Evolutionary conservation across 2,888 invertebrate species (phyloP).

Genomic region (Drosophila pegasa): DNA sequence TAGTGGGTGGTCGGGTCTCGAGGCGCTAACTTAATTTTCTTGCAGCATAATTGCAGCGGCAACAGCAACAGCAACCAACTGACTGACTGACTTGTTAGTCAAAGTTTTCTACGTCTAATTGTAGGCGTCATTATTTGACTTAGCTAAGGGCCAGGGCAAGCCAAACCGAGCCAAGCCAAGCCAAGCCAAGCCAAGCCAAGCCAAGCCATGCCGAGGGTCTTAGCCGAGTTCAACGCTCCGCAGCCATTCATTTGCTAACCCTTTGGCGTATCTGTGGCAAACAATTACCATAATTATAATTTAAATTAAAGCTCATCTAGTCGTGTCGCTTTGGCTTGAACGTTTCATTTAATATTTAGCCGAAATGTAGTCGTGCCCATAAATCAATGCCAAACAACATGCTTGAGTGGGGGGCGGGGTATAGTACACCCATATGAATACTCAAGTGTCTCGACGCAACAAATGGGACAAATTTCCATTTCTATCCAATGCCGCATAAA

Average conservation of each 20-base stretch:
- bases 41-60: conserved; percentile 61
- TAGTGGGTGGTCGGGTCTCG: conserved; percentile 13
- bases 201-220: conserved; percentile 9
- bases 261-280: conserved; percentile 14
- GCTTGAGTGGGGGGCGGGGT: conserved; percentile 23
- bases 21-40: conserved; percentile 71
- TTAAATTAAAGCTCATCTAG: conserved; percentile 52
- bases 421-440: conserved; percentile 67
- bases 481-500: conserved; percentile 79
- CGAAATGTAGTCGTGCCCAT: conserved; percentile 64
- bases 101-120: conserved; percentile 70
- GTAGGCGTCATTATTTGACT: conserved; percentile 72
- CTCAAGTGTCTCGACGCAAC: conserved; percentile 73
- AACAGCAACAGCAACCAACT: conserved; percentile 39
- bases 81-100: conserved; percentile 56
- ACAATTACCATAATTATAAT: conserved; percentile 50
- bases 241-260: not conserved
- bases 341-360: conserved; percentile 76
- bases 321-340: conserved; percentile 52
- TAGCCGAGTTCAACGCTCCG: conserved; percentile 41
- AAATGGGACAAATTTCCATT: conserved; percentile 80
- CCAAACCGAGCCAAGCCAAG: conserved; percentile 4
- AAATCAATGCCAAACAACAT: conserved; percentile 74
- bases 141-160: conserved; percentile 23
- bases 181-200: conserved; percentile 4